These are phyloP conservation scores for Pagrus major DNA, from an alignment of 2,113 vertebrate species.

Conservation along the genomic window DNA sequence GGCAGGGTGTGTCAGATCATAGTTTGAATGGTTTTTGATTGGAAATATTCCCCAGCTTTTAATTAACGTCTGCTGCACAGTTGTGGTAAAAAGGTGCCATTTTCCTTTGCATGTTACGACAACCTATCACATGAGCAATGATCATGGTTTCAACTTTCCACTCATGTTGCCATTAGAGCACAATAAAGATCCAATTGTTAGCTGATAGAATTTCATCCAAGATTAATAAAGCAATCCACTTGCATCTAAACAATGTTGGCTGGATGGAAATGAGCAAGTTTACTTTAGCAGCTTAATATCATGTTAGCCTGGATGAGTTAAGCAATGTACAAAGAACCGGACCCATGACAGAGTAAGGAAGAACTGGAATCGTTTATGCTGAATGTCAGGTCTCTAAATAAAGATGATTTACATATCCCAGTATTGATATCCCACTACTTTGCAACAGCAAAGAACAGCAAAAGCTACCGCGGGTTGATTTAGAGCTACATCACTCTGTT, in stretches of 20 bases:
- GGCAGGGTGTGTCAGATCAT: not conserved
- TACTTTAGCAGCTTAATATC: conserved; percentile 4
- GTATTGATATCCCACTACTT: not conserved
- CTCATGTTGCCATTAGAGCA: conserved; percentile 1
- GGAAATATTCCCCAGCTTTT: not conserved
- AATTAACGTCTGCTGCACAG: conserved; percentile 6
- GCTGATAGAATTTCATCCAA: not conserved
- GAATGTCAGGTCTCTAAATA: not conserved
- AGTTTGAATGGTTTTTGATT: not conserved
- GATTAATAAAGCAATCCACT: not conserved
- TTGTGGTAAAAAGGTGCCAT: not conserved
- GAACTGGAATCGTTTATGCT: not conserved
- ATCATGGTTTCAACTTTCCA: not conserved
- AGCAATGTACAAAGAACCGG: not conserved
- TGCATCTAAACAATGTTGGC: not conserved
- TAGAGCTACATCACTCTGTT: not conserved
- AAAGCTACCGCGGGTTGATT: not conserved
- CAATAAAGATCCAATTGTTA: not conserved
- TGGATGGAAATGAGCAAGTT: not conserved
- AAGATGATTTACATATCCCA: not conserved
- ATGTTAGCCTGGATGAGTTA: not conserved
- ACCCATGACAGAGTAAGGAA: not conserved
- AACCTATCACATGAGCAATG: not conserved
- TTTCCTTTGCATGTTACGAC: not conserved
- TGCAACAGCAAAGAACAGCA: not conserved